These are phyloP conservation scores for Pelecanus crispus DNA, from an alignment of 2,113 vertebrate species.

Conservation along the genomic window DNA sequence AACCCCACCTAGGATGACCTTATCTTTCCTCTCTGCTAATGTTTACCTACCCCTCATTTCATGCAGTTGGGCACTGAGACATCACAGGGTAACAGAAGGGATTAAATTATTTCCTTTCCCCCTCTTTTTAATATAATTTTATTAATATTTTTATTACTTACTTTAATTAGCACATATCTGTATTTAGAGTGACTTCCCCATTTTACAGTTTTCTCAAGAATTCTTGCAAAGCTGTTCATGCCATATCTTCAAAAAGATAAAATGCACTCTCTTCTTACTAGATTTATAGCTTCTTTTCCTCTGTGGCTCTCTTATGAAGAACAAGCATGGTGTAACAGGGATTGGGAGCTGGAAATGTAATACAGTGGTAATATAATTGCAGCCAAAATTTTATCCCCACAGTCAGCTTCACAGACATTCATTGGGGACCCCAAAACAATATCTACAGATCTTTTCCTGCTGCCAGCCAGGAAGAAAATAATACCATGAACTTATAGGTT, in stretches of 20 bases:
- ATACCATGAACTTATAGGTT: neutral
- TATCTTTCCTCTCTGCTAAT: neutral
- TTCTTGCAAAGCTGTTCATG: neutral
- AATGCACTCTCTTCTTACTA: neutral
- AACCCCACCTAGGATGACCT: neutral
- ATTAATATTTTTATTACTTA: neutral
- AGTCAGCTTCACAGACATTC: neutral
- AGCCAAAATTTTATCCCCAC: neutral
- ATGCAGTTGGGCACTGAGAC: neutral
- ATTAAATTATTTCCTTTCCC: neutral
- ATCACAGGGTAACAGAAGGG: neutral
- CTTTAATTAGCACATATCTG: neutral
- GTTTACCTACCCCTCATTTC: neutral
- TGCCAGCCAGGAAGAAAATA: neutral
- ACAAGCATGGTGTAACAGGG: neutral
- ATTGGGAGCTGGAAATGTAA: neutral
- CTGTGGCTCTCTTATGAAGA: neutral
- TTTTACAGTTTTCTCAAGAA: neutral
- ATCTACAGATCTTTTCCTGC: neutral
- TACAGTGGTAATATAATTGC: neutral
- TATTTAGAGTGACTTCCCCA: neutral
- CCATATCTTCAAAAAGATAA: neutral
- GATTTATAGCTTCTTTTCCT: neutral
- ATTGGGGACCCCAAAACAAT: neutral
- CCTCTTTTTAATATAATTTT: neutral